phyloP scores from a whole-genome alignment of 2,797 vertebrate species.

The Columba guinea region DNA sequence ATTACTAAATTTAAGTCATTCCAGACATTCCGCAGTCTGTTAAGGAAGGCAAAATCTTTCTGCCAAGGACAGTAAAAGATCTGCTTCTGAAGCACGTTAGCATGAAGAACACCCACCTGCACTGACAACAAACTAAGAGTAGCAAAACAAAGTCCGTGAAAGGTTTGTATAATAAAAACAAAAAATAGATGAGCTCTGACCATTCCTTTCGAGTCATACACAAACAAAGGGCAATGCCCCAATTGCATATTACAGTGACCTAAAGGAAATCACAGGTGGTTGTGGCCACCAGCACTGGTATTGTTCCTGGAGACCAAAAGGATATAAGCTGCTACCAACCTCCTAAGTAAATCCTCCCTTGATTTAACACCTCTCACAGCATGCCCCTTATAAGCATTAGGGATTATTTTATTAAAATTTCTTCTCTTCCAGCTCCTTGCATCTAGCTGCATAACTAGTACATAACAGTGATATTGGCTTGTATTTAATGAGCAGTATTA shows the following conservation, averaged over 20 bases:
- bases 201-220: neutral
- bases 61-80: neutral
- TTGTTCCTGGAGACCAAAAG: neutral
- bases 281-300: neutral
- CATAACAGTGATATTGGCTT: neutral
- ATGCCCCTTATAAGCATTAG: rapidly evolving
- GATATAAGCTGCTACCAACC: neutral
- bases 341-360: neutral
- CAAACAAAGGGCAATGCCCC: neutral
- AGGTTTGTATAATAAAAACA: neutral
- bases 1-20: neutral
- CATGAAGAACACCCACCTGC: neutral
- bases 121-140: neutral
- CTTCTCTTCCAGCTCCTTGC: neutral
- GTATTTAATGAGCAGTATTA: conserved; percentile 1
- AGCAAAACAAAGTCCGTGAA: neutral
- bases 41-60: neutral
- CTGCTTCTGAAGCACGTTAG: neutral
- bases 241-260: neutral
- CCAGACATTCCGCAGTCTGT: neutral
- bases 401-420: neutral
- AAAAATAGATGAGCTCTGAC: neutral
- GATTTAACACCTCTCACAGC: neutral
- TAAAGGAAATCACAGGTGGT: neutral
- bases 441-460: neutral